phyloP scores from a whole-genome alignment of 2,888 invertebrate species.

The Eupithecia vulgata region DNA sequence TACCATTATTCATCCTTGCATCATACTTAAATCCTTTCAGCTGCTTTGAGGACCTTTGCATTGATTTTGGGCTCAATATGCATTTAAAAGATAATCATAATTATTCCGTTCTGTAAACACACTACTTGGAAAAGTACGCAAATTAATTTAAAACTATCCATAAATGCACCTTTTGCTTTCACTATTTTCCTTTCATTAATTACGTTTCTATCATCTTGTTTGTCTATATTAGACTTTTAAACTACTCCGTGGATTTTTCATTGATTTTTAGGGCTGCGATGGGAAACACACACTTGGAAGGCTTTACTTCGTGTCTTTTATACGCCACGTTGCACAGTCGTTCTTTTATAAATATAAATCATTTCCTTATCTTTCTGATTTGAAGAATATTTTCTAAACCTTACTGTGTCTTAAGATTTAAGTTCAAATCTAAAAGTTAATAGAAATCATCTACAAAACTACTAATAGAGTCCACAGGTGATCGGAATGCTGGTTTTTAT shows the following conservation, averaged over 20 bases:
- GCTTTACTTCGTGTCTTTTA: neutral
- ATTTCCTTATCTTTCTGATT: neutral
- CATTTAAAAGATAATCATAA: neutral
- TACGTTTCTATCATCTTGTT: neutral
- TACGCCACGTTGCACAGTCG: neutral
- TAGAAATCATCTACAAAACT: no score
- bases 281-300: neutral
- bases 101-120: neutral
- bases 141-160: neutral
- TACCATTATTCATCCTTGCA: conserved; percentile 3
- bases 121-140: neutral
- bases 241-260: neutral
- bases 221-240: neutral
- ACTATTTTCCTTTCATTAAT: neutral
- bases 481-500: no score
- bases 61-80: neutral
- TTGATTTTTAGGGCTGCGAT: neutral
- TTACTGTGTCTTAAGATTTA: neutral
- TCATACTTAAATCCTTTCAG: neutral
- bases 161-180: neutral
- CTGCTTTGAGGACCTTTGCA: neutral
- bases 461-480: no score
- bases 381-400: neutral
- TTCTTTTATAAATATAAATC: neutral
- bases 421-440: neutral